Base-by-base conservation (phyloP, 30 jellyfish, hydroid and myxozoan genomes). In the Aurelia sp. region DNA sequence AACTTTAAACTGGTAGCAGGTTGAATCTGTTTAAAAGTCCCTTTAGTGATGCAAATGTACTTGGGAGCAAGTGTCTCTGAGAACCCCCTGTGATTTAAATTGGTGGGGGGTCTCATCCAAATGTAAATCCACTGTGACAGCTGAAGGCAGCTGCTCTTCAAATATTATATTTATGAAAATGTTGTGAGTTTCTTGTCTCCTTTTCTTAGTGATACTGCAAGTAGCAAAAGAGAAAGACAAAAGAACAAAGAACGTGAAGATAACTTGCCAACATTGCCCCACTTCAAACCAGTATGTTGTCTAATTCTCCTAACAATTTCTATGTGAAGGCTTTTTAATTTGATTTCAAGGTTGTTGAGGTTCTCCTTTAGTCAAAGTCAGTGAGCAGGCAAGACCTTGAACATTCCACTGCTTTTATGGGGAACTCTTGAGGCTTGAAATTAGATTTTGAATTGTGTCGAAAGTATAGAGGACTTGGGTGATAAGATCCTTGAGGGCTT, bases 281-380 rank as follows among this genome's bases (percentile, higher is more conserved):
- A 87, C 67, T 92, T 92, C 86, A 74, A 79, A 63, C 98, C 98
- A 73, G 98, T 92, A 87, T 59, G 98, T 86, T 72, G 84, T 58
- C 84, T 62, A 62, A 75, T 67, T 67, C 76, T 88, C 85, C 59
- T 76, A 31, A 52, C 59, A 5, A 48, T 38, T 75, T 86, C 85
- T 58, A 75, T 86, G 74, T 55, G 48, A 21, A 64, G 95, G 90
- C 65, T 75, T 76, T 86, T 41, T 86, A 76, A 76, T 86, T 86
- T 66, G 87, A 84, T 84, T 84, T 31, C 82, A 70, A 52, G 82
- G 80, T 67, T 84, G 80, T 64, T 47, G 88, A 73, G 88, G 72
- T 72, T 64, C 78, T 41, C 7, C 64, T 60, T 31, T 31, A 38
- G 66, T 41, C 82, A 21, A 41, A 73, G n/a, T 50, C 67, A 58